A percentile compares a stretch with the other conserved stretches of the same genome.
phyloP scores from a whole-genome alignment of 2,888 invertebrate genomes.

The Choristoneura rosaceana region DNA sequence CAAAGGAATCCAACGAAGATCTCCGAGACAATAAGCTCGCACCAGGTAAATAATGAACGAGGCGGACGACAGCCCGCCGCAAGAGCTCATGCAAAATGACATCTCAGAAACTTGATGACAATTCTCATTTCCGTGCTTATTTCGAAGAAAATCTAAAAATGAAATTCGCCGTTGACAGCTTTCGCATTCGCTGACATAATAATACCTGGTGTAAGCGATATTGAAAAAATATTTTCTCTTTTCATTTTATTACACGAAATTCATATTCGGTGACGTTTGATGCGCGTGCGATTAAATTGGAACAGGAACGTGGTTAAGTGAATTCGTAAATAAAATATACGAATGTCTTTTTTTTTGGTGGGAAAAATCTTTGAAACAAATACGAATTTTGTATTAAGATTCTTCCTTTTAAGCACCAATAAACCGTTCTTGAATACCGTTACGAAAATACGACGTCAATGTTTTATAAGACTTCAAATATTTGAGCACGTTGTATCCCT shows the following conservation, averaged over 20 bases:
- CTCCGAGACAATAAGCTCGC: slow-evolving; percentile 28
- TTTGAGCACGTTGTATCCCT: slow-evolving; percentile 3
- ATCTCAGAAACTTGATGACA: slow-evolving; percentile 51
- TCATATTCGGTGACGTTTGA: slow-evolving; percentile 34
- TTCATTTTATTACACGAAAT: slow-evolving; percentile 31
- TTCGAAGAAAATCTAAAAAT: slow-evolving; percentile 52
- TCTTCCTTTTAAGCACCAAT: background rate
- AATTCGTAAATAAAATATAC: background rate
- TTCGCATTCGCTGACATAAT: slow-evolving; percentile 43
- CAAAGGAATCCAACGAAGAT: slow-evolving; percentile 22
- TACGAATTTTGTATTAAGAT: background rate
- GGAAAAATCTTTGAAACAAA: background rate
- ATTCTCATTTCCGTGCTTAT: slow-evolving; percentile 63
- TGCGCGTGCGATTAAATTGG: slow-evolving; percentile 31
- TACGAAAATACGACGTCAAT: background rate
- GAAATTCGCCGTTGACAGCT: slow-evolving; percentile 50
- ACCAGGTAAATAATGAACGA: slow-evolving; percentile 37
- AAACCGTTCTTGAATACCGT: slow-evolving; percentile 5
- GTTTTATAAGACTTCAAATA: slow-evolving; percentile 13
- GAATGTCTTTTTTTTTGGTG: background rate
- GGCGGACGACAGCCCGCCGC: slow-evolving; percentile 19
- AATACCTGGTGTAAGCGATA: slow-evolving; percentile 39
- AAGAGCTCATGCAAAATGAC: slow-evolving; percentile 31
- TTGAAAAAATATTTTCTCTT: slow-evolving; percentile 36
- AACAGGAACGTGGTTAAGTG: slow-evolving; percentile 14